phyloP scores from a whole-genome alignment of 2,113 vertebrate species.

The Haliaeetus leucogaster region DNA sequence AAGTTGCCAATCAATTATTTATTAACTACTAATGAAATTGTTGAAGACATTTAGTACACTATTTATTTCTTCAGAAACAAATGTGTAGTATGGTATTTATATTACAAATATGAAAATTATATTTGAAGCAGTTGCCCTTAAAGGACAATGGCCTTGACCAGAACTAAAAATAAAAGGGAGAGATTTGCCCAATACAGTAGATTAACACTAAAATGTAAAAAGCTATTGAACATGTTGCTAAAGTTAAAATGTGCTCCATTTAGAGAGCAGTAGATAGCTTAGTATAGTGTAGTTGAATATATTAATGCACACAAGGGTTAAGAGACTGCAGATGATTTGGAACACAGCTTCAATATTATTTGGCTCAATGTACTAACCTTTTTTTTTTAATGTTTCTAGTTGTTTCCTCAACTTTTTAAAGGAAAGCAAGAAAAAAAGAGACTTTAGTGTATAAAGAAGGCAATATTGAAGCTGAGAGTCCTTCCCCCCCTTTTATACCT shows the following conservation, averaged over 20 bases:
- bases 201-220: background rate
- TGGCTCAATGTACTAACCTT: background rate
- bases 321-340: background rate
- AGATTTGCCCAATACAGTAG: background rate
- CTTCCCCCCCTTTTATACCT: accelerated
- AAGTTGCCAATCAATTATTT: background rate
- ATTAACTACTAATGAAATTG: background rate
- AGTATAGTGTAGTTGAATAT: background rate
- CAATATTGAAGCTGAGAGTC: background rate
- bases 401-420: background rate
- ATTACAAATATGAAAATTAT: background rate
- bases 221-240: background rate
- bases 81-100: background rate
- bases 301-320: background rate
- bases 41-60: background rate
- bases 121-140: background rate
- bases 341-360: background rate
- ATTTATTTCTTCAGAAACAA: background rate
- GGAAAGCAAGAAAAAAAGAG: no score
- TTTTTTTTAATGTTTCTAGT: background rate
- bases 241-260: background rate
- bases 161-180: background rate
- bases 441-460: background rate
- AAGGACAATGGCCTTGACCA: background rate
- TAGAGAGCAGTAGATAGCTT: background rate